Percentiles rank a stretch among this genome's conserved stretches.
Conservation (phyloP, 1,140 invertebrate genomes). For the Trachelipus rathkii region DNA sequence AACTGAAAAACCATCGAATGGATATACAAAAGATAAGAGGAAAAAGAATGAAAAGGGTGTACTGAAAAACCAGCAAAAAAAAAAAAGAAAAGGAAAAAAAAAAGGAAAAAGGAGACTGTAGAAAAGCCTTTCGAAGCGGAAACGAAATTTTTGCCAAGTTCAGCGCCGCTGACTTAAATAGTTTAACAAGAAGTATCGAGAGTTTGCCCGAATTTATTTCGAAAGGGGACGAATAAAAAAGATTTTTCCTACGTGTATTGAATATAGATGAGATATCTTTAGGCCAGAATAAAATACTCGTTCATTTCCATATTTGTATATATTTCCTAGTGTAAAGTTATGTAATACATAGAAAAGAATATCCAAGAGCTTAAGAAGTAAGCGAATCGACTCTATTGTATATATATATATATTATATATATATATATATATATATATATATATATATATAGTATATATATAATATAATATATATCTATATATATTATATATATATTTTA, state of each 20-base stretch:
- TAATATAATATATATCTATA: too few relatives aligned
- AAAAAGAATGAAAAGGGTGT: not conserved
- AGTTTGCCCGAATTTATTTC: not conserved
- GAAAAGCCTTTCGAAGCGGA: not conserved
- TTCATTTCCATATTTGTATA: constrained; percentile 8
- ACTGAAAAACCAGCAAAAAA: not conserved
- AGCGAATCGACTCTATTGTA: not conserved
- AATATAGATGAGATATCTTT: constrained; percentile 9
- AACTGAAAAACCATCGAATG: not conserved
- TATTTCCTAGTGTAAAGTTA: not conserved
- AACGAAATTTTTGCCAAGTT: constrained; percentile 6
- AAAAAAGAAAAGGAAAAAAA: not conserved
- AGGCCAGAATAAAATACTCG: not conserved
- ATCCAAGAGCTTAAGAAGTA: not conserved
- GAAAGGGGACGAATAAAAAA: constrained; percentile 8
- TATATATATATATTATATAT: not conserved
- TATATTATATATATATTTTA: not conserved
- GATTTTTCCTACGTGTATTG: constrained; percentile 10
- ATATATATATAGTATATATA: too few relatives aligned
- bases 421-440: too few relatives aligned
- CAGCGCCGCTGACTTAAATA: constrained; percentile 6
- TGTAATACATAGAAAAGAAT: not conserved
- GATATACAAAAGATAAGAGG: constrained; percentile 2
- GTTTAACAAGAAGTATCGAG: constrained; percentile 12
- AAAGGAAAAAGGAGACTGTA: not conserved